Conservation (phyloP, 1,140 invertebrate species). For the Listronotus oregonensis region DNA sequence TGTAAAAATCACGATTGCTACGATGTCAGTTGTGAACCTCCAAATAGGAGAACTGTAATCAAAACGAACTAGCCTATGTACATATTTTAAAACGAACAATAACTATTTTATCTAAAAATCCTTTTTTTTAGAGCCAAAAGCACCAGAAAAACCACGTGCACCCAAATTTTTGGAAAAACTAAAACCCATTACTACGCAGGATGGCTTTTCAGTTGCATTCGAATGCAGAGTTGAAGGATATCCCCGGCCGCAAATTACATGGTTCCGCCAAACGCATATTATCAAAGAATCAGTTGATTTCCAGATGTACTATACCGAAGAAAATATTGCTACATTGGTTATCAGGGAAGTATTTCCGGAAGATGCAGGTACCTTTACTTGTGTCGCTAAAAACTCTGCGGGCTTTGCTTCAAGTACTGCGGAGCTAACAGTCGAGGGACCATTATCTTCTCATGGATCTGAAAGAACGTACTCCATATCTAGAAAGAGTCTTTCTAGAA, state of each 20-base stretch:
- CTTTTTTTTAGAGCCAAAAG: constrained; percentile 73
- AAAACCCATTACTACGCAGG: constrained; percentile 78
- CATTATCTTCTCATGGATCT: constrained; percentile 85
- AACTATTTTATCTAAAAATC: no score
- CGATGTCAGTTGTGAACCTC: no score
- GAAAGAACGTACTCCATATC: constrained; percentile 75
- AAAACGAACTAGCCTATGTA: no score
- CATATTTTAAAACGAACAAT: no score
- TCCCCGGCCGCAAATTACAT: constrained; percentile 89
- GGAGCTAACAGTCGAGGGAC: constrained; percentile 84
- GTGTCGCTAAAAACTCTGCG: constrained; percentile 92
- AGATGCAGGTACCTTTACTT: constrained; percentile 95
- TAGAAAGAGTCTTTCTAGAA: constrained; percentile 80
- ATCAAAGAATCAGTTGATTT: constrained; percentile 90
- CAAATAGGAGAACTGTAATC: no score
- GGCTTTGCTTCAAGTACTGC: constrained; percentile 92
- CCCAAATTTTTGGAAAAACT: constrained; percentile 86
- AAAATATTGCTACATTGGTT: constrained; percentile 88
- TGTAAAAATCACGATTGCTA: no score
- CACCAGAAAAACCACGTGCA: constrained; percentile 76
- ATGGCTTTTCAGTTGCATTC: constrained; percentile 88
- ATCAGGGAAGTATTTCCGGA: constrained; percentile 96
- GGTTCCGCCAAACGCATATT: constrained; percentile 92
- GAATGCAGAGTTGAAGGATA: constrained; percentile 88
- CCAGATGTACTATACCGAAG: constrained; percentile 91